Conservation (phyloP, 2,888 invertebrate genomes). For the Gari tellinella region DNA sequence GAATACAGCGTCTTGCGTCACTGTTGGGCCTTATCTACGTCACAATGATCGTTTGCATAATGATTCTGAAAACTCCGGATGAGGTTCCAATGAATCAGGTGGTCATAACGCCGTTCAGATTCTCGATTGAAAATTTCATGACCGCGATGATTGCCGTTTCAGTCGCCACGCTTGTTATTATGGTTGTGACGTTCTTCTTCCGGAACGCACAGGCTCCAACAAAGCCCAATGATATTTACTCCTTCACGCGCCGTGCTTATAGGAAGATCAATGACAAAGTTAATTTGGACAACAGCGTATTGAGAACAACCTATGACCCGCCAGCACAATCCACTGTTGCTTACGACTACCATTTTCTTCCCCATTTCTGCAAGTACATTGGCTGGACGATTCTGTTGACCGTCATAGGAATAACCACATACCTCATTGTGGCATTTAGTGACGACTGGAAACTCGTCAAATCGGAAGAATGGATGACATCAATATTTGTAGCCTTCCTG, state of each 20-base stretch:
- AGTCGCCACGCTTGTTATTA: slow-evolving; percentile 79
- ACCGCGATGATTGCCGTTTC: slow-evolving; percentile 69
- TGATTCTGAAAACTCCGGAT: slow-evolving; percentile 60
- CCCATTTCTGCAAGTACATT: slow-evolving; percentile 63
- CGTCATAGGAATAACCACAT: slow-evolving; percentile 76
- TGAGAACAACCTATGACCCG: slow-evolving; percentile 26
- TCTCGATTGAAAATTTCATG: slow-evolving; percentile 65
- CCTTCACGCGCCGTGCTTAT: slow-evolving; percentile 28
- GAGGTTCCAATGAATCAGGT: not conserved
- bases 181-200: slow-evolving; percentile 76
- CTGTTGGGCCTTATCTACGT: slow-evolving; percentile 69
- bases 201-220: slow-evolving; percentile 52
- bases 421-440: slow-evolving; percentile 83
- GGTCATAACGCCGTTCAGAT: slow-evolving; percentile 46
- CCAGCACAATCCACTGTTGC: slow-evolving; percentile 41
- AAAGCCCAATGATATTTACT: slow-evolving; percentile 19
- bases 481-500: slow-evolving; percentile 78
- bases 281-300: slow-evolving; percentile 38
- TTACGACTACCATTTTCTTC: slow-evolving; percentile 49
- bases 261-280: slow-evolving; percentile 33
- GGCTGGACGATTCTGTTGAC: slow-evolving; percentile 80
- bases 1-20: slow-evolving; percentile 77
- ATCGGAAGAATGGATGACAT: slow-evolving; percentile 82
- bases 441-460: slow-evolving; percentile 82
- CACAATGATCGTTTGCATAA: slow-evolving; percentile 73